Conservation (phyloP, 2,888 invertebrate genomes). For the Malacosoma neustria region DNA sequence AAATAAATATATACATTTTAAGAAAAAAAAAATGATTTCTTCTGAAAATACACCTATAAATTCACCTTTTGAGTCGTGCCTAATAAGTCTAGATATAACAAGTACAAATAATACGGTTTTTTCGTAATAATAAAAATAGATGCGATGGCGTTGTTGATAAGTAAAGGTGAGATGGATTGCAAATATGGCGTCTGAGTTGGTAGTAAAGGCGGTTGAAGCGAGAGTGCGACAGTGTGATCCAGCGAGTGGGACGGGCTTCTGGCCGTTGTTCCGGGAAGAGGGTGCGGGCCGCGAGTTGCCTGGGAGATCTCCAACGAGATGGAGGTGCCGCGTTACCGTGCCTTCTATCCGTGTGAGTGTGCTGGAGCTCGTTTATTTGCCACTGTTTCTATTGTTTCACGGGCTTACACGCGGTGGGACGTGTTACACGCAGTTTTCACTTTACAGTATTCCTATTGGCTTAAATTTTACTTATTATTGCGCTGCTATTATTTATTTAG, state of each 20-base stretch:
- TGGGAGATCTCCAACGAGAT: slow-evolving; percentile 63
- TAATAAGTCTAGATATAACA: too few species aligned
- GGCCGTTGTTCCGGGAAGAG: slow-evolving; percentile 32
- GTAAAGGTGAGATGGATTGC: too few species aligned
- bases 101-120: too few species aligned
- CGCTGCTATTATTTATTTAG: background rate
- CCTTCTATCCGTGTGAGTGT: slow-evolving; percentile 67
- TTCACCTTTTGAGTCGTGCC: too few species aligned
- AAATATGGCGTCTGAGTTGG: too few species aligned
- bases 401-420: background rate
- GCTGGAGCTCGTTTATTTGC: slow-evolving; percentile 15
- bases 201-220: too few species aligned
- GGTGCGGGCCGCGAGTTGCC: slow-evolving; percentile 49
- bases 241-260: slow-evolving; percentile 17
- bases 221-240: slow-evolving; percentile 16
- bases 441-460: background rate
- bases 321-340: slow-evolving; percentile 71
- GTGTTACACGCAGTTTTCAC: background rate
- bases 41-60: too few species aligned
- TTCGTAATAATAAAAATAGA: too few species aligned
- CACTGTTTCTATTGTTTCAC: background rate
- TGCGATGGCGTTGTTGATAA: too few species aligned
- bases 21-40: too few species aligned
- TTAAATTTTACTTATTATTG: background rate
- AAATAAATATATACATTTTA: too few species aligned